A percentile compares a stretch with the other conserved stretches of the same genome.
These are phyloP conservation scores for Drosophila sordidapex DNA, from an alignment of 2,888 invertebrate genomes.

Conservation along the genomic window DNA sequence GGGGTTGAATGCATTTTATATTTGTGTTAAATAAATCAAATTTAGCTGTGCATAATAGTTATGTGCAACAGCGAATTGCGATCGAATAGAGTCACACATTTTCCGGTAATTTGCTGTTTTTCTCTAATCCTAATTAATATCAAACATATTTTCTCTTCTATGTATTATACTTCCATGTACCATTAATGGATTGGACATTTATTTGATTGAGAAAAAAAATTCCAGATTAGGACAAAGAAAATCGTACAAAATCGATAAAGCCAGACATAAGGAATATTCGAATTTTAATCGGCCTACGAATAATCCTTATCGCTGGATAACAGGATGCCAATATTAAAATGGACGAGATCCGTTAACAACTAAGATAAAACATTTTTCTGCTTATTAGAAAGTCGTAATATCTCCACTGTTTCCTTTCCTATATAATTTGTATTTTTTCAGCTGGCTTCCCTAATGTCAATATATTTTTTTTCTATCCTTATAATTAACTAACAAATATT, in stretches of 20 bases:
- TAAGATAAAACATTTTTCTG: not conserved
- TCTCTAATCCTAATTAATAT: not conserved
- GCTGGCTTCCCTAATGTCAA: not conserved
- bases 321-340: not conserved
- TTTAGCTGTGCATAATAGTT: not conserved
- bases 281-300: not conserved
- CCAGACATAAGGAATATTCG: not conserved
- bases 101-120: not conserved
- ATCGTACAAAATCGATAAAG: not conserved
- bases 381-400: not conserved
- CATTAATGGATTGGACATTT: too few species aligned
- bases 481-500: not conserved
- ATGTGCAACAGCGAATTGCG: not conserved
- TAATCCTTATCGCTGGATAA: not conserved
- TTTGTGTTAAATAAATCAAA: not conserved
- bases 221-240: not conserved
- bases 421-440: too few species aligned
- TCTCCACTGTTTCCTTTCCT: not conserved
- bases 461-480: not conserved
- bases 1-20: slow-evolving; percentile 17
- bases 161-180: not conserved
- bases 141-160: not conserved
- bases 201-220: too few species aligned
- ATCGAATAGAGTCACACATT: slow-evolving; percentile 11
- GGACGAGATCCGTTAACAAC: not conserved